Conservation (phyloP, 2,888 invertebrate genomes). For the Tinea semifulvella region DNA sequence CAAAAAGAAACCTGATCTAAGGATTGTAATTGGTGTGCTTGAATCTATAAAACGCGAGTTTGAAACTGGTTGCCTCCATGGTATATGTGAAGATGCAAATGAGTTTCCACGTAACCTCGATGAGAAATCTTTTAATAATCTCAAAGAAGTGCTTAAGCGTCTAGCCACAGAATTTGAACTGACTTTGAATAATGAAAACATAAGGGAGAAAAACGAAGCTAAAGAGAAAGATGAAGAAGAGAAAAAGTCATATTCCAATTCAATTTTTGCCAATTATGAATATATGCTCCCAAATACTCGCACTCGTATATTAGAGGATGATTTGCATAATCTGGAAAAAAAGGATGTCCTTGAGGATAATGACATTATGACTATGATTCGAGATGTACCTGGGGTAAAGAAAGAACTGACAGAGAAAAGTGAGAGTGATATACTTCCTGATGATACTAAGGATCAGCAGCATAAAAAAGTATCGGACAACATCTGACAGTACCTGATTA, state of each 20-base stretch:
- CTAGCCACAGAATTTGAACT: constrained; percentile 29
- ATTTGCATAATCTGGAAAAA: too few species aligned
- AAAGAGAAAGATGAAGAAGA: too few species aligned
- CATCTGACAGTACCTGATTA: background rate
- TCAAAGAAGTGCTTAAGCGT: constrained; percentile 47
- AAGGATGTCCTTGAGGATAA: too few species aligned
- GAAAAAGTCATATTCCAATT: too few species aligned
- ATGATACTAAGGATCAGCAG: background rate
- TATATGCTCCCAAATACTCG: too few species aligned
- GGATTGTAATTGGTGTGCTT: constrained; percentile 61
- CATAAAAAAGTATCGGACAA: background rate
- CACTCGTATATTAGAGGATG: too few species aligned
- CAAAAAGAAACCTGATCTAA: constrained; percentile 59
- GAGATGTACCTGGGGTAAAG: background rate
- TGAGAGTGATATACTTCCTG: background rate
- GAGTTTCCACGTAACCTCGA: background rate
- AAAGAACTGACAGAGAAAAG: background rate
- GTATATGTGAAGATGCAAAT: background rate
- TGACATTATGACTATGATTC: background rate
- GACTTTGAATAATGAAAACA: constrained; percentile 35
- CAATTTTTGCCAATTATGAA: too few species aligned
- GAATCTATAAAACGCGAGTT: constrained; percentile 40
- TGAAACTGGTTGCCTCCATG: constrained; percentile 32
- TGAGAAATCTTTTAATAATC: constrained; percentile 29
- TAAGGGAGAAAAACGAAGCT: background rate